Conservation (phyloP, 2,888 invertebrate species). For the Callinectes sapidus region DNA sequence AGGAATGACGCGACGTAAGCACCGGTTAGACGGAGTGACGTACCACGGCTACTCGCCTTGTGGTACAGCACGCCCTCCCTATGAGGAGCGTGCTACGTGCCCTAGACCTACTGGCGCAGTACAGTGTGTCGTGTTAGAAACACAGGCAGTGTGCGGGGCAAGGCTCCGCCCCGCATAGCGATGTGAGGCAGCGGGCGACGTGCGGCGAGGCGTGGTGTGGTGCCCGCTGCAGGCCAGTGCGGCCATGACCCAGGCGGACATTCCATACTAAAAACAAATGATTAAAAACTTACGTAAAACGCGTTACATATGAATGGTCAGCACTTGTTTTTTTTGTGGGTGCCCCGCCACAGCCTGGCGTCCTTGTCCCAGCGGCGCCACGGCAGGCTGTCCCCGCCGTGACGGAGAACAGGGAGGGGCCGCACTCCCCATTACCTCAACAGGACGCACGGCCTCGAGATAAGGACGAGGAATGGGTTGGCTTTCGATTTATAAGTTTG, state of each 20-base stretch:
- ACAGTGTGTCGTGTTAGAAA: background rate
- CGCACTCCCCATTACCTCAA: background rate
- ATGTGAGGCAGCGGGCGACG: background rate
- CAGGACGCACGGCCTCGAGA: background rate
- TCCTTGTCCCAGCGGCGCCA: background rate
- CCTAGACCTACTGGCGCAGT: no score
- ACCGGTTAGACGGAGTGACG: no score
- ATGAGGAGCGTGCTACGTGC: no score
- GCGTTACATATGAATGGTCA: background rate
- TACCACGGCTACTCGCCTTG: no score
- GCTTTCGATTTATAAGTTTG: background rate
- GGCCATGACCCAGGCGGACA: background rate
- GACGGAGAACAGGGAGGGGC: background rate
- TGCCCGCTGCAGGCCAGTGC: background rate
- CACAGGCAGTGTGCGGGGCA: background rate
- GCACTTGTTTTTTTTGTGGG: background rate
- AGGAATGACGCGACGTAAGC: no score
- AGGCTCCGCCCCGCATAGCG: no score
- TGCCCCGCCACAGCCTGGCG: background rate
- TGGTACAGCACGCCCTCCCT: no score
- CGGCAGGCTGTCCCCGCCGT: background rate
- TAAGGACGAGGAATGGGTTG: constrained; percentile 20
- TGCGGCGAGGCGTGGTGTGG: background rate
- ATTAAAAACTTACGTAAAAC: background rate
- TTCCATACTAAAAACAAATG: background rate